Percentiles rank a stretch among this genome's conserved stretches.
phyloP scores from a whole-genome alignment of 2,113 vertebrate species.

The Dryoscopus gambensis region DNA sequence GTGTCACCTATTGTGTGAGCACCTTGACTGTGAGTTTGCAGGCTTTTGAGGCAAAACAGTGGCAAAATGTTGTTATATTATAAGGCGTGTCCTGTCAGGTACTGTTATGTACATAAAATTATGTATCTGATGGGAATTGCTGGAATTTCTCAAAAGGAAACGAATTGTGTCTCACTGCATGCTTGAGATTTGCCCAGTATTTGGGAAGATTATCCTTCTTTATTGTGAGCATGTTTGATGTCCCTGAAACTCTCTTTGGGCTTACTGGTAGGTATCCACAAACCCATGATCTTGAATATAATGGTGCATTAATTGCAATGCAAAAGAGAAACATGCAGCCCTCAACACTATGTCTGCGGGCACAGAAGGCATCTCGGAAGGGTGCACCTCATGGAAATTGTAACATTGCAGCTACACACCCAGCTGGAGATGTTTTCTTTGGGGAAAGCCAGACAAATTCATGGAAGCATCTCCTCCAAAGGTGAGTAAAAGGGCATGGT shows the following conservation, averaged over 20 bases:
- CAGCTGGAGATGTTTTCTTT: not conserved
- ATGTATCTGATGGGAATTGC: not conserved
- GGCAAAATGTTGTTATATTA: not conserved
- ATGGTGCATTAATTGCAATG: not conserved
- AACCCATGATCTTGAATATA: not conserved
- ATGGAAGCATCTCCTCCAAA: not conserved
- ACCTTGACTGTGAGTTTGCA: not conserved
- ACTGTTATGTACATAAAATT: not conserved
- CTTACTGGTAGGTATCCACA: not conserved
- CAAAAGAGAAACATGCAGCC: not conserved
- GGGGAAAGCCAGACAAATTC: not conserved
- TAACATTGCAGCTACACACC: not conserved
- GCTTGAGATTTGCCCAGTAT: not conserved
- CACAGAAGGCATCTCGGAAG: not conserved
- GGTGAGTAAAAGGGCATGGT: not conserved
- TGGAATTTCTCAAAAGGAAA: not conserved
- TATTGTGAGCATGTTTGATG: not conserved
- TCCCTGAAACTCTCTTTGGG: not conserved
- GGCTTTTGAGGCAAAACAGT: not conserved
- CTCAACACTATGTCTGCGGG: not conserved
- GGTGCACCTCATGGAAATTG: not conserved
- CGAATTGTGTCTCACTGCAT: not conserved
- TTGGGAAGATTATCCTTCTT: not conserved
- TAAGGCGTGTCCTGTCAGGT: not conserved
- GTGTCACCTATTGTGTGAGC: not conserved